Base-by-base conservation (phyloP, 2,113 vertebrate species). In the Condylura cristata region DNA sequence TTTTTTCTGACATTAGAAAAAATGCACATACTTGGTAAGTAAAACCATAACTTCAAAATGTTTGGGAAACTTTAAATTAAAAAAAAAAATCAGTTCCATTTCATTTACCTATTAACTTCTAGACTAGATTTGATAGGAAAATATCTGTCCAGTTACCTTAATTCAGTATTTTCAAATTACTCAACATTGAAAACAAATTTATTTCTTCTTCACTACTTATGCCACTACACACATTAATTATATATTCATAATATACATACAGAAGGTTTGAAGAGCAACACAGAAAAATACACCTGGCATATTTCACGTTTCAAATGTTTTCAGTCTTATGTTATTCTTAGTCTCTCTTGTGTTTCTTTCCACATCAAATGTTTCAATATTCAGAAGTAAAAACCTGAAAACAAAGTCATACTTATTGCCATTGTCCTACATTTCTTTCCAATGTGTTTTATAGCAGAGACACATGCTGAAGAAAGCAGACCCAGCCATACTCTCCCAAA, bases 1-100 rank as follows among this genome's bases (percentile, higher is more conserved):
- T 37, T n/a, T 90, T 94, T 96, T 83, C 80, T 91, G 83, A 95
- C 39, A 84, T 92, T 79, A 76, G 74, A 61, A 87, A 89, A 78
- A 86, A 86, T 46, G 8, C 84, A 80, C 10, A 81, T 74, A 76
- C 34, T 78, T 81, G 58, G 68, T 72, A 94, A 94, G n/a, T 92
- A 94, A 95, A 84, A 58, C 18, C 3, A 5, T 92, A 83, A 71
- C 32, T 95, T 93, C 58, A 92, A 78, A 92, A 86, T 83, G 32
- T 89, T 94, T 86, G 16, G 39, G n/a, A 48, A 37, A 28, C 1
- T 17, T 91, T 91, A 44, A 60, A 56, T 72, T 12, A 12, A 68
- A 18, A 63, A 79, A 58, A 34, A 39, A 14, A 78, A 75, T 93
- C n/a, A n/a, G n/a, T 83, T n/a, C 9, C 56, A 78, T 61, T 95